Conservation (phyloP, 2,113 vertebrate genomes). For the Pangasianodon gigas region DNA sequence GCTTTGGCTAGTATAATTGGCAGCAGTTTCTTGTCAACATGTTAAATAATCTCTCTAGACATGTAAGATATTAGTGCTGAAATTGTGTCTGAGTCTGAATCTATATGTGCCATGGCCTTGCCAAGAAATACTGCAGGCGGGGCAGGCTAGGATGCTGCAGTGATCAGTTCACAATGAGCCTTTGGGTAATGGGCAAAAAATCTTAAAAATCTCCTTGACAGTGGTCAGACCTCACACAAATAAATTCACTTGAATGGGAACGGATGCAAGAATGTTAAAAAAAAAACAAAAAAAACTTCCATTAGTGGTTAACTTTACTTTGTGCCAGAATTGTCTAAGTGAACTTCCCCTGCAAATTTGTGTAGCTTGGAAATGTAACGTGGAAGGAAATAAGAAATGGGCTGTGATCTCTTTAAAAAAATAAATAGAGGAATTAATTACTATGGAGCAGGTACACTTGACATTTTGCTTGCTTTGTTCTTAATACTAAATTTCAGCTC, state of each 20-base stretch:
- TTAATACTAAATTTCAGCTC: not conserved
- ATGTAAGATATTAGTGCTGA: not conserved
- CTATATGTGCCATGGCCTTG: not conserved
- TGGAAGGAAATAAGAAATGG: not conserved
- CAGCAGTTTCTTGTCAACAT: not conserved
- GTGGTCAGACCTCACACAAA: not conserved
- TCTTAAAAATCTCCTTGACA: not conserved
- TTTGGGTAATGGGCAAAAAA: not conserved
- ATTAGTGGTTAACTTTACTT: not conserved
- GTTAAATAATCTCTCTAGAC: slow-evolving; percentile 3
- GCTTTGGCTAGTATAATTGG: slow-evolving; percentile 15
- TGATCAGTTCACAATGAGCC: not conserved
- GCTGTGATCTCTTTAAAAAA: not conserved
- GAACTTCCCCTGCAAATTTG: not conserved
- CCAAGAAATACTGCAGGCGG: not conserved
- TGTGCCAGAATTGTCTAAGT: not conserved
- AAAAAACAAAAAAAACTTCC: not conserved
- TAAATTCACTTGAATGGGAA: not conserved
- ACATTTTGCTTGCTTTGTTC: not conserved
- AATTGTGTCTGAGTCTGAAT: not conserved
- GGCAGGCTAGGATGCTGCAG: not conserved
- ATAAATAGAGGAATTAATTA: not conserved
- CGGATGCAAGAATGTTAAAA: not conserved
- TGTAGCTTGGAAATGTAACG: not conserved
- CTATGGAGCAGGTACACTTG: not conserved